Base-by-base conservation (phyloP, 2,888 invertebrate species). In the Eupithecia dodoneata region DNA sequence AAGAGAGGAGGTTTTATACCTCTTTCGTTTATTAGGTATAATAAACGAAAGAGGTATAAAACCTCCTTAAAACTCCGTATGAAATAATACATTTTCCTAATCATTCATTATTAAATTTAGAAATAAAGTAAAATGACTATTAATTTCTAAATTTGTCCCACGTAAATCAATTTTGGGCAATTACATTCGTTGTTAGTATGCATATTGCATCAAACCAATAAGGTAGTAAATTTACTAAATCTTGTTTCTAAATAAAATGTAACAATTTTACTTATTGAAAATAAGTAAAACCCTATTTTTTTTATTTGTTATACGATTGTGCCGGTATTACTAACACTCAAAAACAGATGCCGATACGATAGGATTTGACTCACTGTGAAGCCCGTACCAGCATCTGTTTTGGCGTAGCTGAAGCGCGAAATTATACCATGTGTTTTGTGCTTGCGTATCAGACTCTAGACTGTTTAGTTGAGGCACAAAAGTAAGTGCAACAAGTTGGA, bases 311-410 rank as follows among this genome's bases (percentile, higher is more conserved):
- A 42, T 66, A 13, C 6, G 42, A 42, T 13, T 42, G 15, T 42
- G 66, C 66, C 41, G 66, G 15, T 45, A 4, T 67, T n/a, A 67
- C 67, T n/a, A 15, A 69, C n/a, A 44, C 45, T 18, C 12, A 45
- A 18, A 70, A 45, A 70, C 70, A 70, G 70, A 70, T 47, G 70
- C 47, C 47, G 30, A 30, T 30, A 30, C 47, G 47, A 18, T 70
- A 6, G 70, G 30, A 4, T 70, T 70, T 69, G 69, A 69, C 45
- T 69, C 69, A 69, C 69, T 44, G 45, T 69, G n/a, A 69, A 69
- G n/a, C 42, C 69, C 66, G 18, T 49, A 70, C 4, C 42, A 42
- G 49, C 70, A 70, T 70, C 70, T 70, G 70, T 49, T 69, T 70
- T 70, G 70, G 18, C 47, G 47, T 30, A 70, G n/a, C 6, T 70